Percentiles rank a stretch among this genome's conserved stretches.
phyloP scores from a whole-genome alignment of 2,888 invertebrate species.

The Rhamphomyia laevipes region DNA sequence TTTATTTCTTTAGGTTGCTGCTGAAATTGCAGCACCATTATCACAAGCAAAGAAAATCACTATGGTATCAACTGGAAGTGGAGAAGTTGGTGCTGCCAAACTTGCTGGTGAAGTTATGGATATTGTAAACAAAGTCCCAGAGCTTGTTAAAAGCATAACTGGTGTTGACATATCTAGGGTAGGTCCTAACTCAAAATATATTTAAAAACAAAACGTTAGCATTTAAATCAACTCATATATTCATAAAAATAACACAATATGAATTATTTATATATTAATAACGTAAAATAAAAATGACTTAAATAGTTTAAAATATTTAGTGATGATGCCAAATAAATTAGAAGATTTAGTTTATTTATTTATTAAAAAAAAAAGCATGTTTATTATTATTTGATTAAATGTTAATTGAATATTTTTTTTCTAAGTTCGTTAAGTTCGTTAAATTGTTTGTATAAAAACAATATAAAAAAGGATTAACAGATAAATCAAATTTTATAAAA shows the following conservation, averaged over 20 bases:
- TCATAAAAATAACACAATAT: not conserved
- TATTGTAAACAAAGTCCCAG: constrained; percentile 86
- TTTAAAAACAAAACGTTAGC: constrained; percentile 23
- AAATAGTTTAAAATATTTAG: too few species aligned
- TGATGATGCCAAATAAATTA: too few species aligned
- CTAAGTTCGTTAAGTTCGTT: too few species aligned
- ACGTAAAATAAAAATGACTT: too few species aligned
- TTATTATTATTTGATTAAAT: not conserved
- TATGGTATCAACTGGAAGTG: constrained; percentile 87
- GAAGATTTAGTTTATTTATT: not conserved
- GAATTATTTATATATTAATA: too few species aligned
- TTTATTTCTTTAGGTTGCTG: constrained; percentile 60
- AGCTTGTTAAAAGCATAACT: constrained; percentile 80
- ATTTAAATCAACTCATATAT: not conserved
- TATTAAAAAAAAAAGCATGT: not conserved
- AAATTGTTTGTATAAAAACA: too few species aligned
- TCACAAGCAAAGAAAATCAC: constrained; percentile 91
- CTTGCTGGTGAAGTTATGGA: constrained; percentile 87
- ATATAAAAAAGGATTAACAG: too few species aligned
- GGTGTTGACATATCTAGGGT: constrained; percentile 90
- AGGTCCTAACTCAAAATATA: constrained; percentile 40
- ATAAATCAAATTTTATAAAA: too few species aligned
- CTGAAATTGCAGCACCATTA: constrained; percentile 91
- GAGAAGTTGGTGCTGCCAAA: constrained; percentile 88
- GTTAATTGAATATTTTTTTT: not conserved